Base-by-base conservation (phyloP, 2,797 vertebrate species). In the Lemur catta region DNA sequence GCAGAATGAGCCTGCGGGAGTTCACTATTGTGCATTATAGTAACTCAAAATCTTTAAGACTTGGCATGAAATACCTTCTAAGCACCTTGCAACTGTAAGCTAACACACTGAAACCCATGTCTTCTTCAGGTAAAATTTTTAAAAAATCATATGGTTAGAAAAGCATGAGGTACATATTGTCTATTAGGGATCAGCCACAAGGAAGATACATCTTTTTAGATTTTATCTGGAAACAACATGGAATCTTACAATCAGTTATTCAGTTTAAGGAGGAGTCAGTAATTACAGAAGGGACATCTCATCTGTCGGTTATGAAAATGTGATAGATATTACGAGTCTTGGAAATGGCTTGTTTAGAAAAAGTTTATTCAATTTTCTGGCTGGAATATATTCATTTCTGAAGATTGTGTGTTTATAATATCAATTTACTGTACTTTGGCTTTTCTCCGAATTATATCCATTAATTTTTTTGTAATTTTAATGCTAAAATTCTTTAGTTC, bases 261-360 rank as follows among this genome's bases (percentile, higher is more conserved):
- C 24, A 65, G 10, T 92, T 79, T 79, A 90, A 78, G 90, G 4
- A 76, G 6, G 22, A 75, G 1, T 79, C 61, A 18, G 5, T 88
- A 48, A 90, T 79, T 89, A 57, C 38, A 90, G 92, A 87, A 95
- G 22, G 41, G 88, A 52, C 22, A 74, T 52, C 33, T 35, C n/a
- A 79, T 72, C 17, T 93, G 35, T 91, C 41, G 89, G 38, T 91
- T 91, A 85, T 91, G 92, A 95, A 92, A 95, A 85, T 87, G 1
- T 69, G n/a, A 93, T 17, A 85, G 33, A 91, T 81, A 76, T 59
- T 35, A 92, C 57, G n/a, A 55, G 93, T 95, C 15, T 76, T 92
- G 38, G 69, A 87, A 92, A 84, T 87, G 18, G 17, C 82, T 96
- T 96, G n/a, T 92, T 97, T 91, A 82, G 84, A 89, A 24, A 90